Evolutionary conservation across 2,113 vertebrate species (phyloP).

Genomic region (Natator depressus): DNA sequence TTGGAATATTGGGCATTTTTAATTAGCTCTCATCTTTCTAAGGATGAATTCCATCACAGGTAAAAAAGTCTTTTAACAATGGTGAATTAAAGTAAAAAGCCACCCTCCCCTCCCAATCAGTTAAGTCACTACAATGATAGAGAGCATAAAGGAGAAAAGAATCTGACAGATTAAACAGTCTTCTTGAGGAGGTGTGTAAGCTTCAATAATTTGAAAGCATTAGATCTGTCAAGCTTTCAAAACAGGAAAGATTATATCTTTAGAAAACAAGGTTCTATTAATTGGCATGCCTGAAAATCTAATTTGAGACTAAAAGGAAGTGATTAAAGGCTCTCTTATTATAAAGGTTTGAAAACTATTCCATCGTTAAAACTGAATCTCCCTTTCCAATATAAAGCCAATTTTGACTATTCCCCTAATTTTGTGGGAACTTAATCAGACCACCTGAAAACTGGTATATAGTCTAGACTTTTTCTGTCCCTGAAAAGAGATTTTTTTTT

Average conservation of each 20-base stretch:
- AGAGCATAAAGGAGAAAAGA: conserved; percentile 31
- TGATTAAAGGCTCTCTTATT: neutral
- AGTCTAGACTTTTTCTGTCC: neutral
- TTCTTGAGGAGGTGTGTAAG: conserved; percentile 45
- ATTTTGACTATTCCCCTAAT: accelerated
- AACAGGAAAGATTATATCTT: conserved; percentile 45
- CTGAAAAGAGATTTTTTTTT: neutral
- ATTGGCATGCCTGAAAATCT: conserved; percentile 16
- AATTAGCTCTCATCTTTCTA: conserved; percentile 26
- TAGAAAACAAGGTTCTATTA: conserved; percentile 61
- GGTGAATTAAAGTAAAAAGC: neutral
- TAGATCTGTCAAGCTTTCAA: conserved; percentile 62
- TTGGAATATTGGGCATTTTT: neutral
- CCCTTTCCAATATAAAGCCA: accelerated
- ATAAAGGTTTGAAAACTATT: accelerated
- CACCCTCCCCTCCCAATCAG: neutral
- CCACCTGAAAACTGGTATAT: accelerated
- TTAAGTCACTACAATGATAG: conserved; percentile 40
- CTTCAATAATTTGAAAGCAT: conserved; percentile 51
- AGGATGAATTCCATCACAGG: conserved; percentile 1
- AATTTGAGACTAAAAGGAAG: neutral
- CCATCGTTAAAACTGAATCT: accelerated
- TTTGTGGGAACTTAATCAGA: accelerated
- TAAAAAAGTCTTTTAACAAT: neutral
- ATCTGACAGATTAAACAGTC: conserved; percentile 57